Conservation (phyloP, 2,888 invertebrate genomes). For the Serrognathus titanus region DNA sequence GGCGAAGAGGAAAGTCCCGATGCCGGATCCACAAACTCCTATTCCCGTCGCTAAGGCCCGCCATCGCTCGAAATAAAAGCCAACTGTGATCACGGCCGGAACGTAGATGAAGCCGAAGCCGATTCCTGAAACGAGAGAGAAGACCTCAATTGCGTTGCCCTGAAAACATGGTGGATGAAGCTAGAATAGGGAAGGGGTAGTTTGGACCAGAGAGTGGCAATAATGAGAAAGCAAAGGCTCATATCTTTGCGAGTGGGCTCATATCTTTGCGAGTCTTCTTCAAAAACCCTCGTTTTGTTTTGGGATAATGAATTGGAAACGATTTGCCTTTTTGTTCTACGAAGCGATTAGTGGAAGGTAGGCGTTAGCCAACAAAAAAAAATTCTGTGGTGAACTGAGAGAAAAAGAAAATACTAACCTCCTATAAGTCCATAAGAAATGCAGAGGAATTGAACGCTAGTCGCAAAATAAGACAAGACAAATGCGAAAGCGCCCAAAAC, state of each 20-base stretch:
- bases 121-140: constrained; percentile 78
- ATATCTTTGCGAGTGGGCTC: no score
- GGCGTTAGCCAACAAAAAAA: no score
- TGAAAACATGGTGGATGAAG: not conserved
- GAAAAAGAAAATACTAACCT: constrained; percentile 54
- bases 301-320: no score
- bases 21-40: constrained; percentile 90
- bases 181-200: no score
- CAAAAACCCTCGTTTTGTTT: no score
- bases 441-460: constrained; percentile 60
- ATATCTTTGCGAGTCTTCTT: no score
- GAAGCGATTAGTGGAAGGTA: no score
- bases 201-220: no score
- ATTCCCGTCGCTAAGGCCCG: constrained; percentile 90
- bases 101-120: constrained; percentile 91
- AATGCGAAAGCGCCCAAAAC: constrained; percentile 64
- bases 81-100: constrained; percentile 88
- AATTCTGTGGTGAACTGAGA: no score
- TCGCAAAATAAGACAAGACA: constrained; percentile 42
- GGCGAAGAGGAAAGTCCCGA: constrained; percentile 84
- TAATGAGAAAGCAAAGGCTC: no score
- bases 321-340: no score
- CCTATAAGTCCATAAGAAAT: constrained; percentile 80
- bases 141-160: constrained; percentile 60
- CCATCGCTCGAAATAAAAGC: constrained; percentile 95